Percentiles rank a stretch among this genome's conserved stretches.
phyloP scores from a whole-genome alignment of 1,140 invertebrate species.

The Mamestra configurata region DNA sequence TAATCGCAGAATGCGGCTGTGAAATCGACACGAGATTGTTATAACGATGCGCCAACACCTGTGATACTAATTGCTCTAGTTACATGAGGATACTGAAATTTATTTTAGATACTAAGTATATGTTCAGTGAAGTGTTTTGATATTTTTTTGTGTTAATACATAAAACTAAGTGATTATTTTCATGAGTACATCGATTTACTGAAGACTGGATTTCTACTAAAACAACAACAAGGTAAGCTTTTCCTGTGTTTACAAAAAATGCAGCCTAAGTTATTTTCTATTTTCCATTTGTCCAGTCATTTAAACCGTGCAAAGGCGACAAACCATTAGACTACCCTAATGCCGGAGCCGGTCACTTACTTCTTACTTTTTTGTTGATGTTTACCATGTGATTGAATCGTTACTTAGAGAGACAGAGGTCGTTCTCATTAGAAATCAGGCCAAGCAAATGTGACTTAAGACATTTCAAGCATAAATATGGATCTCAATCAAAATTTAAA shows the following conservation, averaged over 20 bases:
- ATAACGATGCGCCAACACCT: conserved; percentile 80
- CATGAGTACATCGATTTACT: conserved; percentile 33
- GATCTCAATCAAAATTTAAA: too few relatives aligned
- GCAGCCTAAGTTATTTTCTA: neutral
- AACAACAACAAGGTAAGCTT: conserved; percentile 53
- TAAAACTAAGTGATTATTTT: conserved; percentile 53
- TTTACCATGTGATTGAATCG: too few relatives aligned
- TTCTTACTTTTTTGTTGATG: too few relatives aligned
- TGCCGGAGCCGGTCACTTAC: too few relatives aligned
- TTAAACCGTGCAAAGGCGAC: neutral
- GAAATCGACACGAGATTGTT: conserved; percentile 67
- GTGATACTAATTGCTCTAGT: conserved; percentile 76
- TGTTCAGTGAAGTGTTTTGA: conserved; percentile 77
- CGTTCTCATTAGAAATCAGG: too few relatives aligned
- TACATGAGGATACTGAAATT: conserved; percentile 77
- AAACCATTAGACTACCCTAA: neutral
- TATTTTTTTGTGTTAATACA: conserved; percentile 51
- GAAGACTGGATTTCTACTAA: conserved; percentile 56
- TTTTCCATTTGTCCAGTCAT: neutral
- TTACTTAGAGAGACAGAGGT: too few relatives aligned
- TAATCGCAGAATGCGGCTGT: conserved; percentile 55
- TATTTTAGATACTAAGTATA: conserved; percentile 68
- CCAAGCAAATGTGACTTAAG: too few relatives aligned
- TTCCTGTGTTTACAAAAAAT: conserved; percentile 2
- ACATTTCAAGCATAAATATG: too few relatives aligned